These are phyloP conservation scores for Nautilus pompilius DNA, from an alignment of 1,140 invertebrate species.

Conservation along the genomic window DNA sequence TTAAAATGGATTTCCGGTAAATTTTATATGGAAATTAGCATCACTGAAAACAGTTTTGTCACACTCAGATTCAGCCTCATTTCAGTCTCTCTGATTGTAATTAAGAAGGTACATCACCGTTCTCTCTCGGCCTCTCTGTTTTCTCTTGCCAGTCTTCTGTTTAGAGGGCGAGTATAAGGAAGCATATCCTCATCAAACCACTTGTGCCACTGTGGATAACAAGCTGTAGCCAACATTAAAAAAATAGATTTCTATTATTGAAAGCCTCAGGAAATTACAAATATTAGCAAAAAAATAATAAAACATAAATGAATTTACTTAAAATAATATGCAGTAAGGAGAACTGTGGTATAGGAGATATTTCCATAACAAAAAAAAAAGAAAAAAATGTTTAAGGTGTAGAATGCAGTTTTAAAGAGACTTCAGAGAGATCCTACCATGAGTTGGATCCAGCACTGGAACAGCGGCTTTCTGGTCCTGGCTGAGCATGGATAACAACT, in stretches of 20 bases:
- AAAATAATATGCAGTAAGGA: background rate
- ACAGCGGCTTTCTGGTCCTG: constrained; percentile 46
- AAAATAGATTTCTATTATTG: no score
- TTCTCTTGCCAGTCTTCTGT: constrained; percentile 41
- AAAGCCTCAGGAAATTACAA: background rate
- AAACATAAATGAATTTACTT: background rate
- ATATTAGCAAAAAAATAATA: background rate
- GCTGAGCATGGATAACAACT: constrained; percentile 35
- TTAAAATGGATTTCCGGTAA: no score
- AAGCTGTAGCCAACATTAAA: constrained; percentile 28
- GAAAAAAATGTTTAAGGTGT: background rate
- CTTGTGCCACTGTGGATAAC: constrained; percentile 47
- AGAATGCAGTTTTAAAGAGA: background rate
- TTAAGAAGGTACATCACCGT: no score
- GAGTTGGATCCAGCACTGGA: constrained; percentile 50
- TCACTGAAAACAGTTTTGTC: no score
- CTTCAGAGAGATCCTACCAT: constrained; percentile 30
- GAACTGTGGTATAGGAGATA: background rate
- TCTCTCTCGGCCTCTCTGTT: constrained; percentile 49
- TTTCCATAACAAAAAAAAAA: background rate
- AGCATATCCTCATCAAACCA: constrained; percentile 50
- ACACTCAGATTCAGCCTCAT: no score
- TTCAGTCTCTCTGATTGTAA: no score
- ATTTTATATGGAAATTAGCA: no score
- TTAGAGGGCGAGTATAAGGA: constrained; percentile 42